These are phyloP conservation scores for Ctenicera cuprea DNA, from an alignment of 2,888 invertebrate genomes.

Conservation along the genomic window DNA sequence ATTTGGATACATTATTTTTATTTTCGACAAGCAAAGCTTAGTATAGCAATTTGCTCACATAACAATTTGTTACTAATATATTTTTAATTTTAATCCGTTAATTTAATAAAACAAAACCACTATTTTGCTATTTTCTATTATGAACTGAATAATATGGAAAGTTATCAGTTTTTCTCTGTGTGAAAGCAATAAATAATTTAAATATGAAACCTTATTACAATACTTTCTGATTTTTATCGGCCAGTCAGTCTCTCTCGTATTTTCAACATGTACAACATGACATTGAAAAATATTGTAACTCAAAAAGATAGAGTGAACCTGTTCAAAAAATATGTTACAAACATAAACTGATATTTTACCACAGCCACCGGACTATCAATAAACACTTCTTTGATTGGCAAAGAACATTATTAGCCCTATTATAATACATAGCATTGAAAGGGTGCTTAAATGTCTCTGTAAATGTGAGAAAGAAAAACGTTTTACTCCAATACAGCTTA, in stretches of 20 bases:
- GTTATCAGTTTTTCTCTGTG: neutral
- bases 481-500: neutral
- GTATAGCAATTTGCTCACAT: slow-evolving; percentile 3
- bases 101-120: slow-evolving; percentile 9
- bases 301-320: slow-evolving; percentile 40
- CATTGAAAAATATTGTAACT: slow-evolving; percentile 26
- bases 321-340: slow-evolving; percentile 51
- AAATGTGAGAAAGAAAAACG: slow-evolving; percentile 3
- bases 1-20: no score
- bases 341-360: slow-evolving; percentile 53
- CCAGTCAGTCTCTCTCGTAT: slow-evolving; percentile 35
- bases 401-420: slow-evolving; percentile 9
- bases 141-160: slow-evolving; percentile 21
- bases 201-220: slow-evolving; percentile 18
- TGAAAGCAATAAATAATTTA: slow-evolving; percentile 33
- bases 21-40: neutral
- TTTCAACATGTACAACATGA: slow-evolving; percentile 37
- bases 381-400: slow-evolving; percentile 38
- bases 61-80: slow-evolving; percentile 20
- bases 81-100: neutral
- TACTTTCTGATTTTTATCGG: slow-evolving; percentile 16
- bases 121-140: slow-evolving; percentile 6
- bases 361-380: slow-evolving; percentile 51
- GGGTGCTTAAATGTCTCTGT: slow-evolving; percentile 9
- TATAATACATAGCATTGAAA: slow-evolving; percentile 1